Conservation (phyloP, 2,797 vertebrate species). For the Zenarchopterus dispar region DNA sequence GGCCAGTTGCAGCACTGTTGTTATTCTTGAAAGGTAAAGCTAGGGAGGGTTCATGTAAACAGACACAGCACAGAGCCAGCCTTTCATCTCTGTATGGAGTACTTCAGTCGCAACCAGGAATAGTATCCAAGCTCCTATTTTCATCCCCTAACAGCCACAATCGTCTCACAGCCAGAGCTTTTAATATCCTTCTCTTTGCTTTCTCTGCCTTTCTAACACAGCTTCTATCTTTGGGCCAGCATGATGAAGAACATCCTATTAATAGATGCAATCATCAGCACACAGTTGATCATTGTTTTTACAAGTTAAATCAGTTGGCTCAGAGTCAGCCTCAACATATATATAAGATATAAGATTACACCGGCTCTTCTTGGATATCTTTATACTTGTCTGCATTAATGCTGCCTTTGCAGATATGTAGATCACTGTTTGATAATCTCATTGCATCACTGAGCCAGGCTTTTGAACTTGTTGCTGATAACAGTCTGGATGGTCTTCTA, state of each 20-base stretch:
- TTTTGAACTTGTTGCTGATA: no score
- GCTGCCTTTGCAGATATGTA: no score
- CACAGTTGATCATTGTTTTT: conserved; percentile 43
- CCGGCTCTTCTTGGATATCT: background rate
- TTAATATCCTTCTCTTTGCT: conserved; percentile 50
- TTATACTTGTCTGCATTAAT: no score
- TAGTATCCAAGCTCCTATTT: conserved; percentile 69
- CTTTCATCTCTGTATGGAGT: conserved; percentile 60
- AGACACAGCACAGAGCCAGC: conserved; percentile 41
- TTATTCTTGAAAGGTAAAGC: conserved; percentile 18
- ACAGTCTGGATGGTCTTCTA: no score
- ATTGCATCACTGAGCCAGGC: no score
- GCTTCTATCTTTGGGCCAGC: conserved; percentile 40
- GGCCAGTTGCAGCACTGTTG: conserved; percentile 16
- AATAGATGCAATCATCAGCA: conserved; percentile 65
- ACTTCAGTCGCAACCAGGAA: conserved; percentile 59
- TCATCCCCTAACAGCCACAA: conserved; percentile 55
- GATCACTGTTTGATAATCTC: no score
- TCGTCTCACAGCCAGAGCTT: conserved; percentile 56
- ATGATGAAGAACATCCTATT: conserved; percentile 59
- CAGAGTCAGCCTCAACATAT: conserved; percentile 10
- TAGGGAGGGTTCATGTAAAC: conserved; percentile 23
- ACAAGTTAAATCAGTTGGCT: conserved; percentile 29
- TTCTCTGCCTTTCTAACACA: conserved; percentile 9
- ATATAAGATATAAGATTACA: conserved; percentile 18